Evolutionary conservation across 2,888 invertebrate genomes (phyloP).

Genomic region (Machimus rusticus): DNA sequence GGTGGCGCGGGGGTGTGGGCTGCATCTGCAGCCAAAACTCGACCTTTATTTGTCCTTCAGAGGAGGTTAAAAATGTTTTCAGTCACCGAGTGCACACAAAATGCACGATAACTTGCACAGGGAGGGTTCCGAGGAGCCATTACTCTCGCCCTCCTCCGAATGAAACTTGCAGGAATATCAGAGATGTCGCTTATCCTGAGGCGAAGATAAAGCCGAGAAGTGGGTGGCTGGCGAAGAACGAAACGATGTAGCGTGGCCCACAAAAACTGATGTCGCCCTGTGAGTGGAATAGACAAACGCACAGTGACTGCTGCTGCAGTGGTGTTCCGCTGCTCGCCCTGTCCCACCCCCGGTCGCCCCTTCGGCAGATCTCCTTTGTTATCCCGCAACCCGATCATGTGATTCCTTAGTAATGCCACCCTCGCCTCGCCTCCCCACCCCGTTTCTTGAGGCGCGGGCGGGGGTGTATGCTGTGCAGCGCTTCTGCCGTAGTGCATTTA

Average conservation of each 20-base stretch:
- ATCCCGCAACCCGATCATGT: conserved; percentile 42
- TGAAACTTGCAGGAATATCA: conserved; percentile 12
- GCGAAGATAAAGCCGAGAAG: conserved; percentile 15
- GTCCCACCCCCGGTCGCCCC: background rate
- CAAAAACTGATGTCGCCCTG: conserved; percentile 39
- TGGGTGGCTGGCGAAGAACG: conserved; percentile 17
- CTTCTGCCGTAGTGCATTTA: conserved; percentile 31
- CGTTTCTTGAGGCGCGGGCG: background rate
- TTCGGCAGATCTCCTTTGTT: conserved; percentile 39
- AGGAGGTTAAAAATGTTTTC: conserved; percentile 32
- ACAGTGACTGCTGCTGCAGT: conserved; percentile 27
- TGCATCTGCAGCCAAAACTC: conserved; percentile 47
- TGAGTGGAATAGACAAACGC: conserved; percentile 44
- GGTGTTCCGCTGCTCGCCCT: background rate
- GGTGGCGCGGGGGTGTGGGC: conserved; percentile 4
- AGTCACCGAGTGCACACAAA: conserved; percentile 36
- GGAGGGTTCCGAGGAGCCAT: conserved; percentile 1
- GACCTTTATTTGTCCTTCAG: conserved; percentile 45
- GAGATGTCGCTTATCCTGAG: conserved; percentile 40
- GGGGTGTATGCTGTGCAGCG: conserved; percentile 8
- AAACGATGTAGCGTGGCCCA: conserved; percentile 32
- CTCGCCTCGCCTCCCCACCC: background rate
- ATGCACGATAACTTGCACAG: conserved; percentile 19
- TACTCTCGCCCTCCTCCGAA: background rate
- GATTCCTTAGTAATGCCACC: conserved; percentile 41